Percentiles rank a stretch among this genome's conserved stretches.
Conservation (phyloP, 2,797 vertebrate genomes). For the Nothura maculosa region DNA sequence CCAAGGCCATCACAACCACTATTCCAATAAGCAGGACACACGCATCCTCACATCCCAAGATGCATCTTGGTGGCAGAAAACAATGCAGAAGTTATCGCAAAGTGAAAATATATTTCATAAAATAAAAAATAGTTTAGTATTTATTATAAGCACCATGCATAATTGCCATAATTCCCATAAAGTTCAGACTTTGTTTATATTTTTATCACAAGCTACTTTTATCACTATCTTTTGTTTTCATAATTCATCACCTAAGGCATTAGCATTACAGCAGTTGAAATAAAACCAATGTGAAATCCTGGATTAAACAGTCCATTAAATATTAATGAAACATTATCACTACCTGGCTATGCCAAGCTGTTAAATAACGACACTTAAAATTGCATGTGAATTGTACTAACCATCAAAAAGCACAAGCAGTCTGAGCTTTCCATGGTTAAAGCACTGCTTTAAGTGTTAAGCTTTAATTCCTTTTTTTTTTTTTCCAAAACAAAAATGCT, state of each 20-base stretch:
- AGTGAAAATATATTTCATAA: neutral
- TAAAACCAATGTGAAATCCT: neutral
- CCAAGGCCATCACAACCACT: neutral
- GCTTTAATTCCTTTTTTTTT: neutral
- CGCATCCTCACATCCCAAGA: neutral
- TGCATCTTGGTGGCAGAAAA: neutral
- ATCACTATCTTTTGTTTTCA: neutral
- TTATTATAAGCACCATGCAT: neutral
- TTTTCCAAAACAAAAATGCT: neutral
- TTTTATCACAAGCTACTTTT: neutral
- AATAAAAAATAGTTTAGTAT: neutral
- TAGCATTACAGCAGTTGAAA: conserved; percentile 1
- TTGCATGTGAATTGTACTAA: neutral
- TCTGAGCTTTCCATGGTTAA: neutral
- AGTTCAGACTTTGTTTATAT: neutral
- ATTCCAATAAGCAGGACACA: neutral
- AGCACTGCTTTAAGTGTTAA: neutral
- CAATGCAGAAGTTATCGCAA: neutral
- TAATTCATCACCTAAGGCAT: neutral
- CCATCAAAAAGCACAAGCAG: neutral
- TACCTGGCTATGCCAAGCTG: neutral
- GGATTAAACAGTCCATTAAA: conserved; percentile 28
- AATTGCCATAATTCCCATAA: neutral
- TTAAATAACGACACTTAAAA: conserved; percentile 12
- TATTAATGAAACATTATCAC: neutral